Base-by-base conservation (phyloP, 2,888 invertebrate genomes). In the Chalcosyrphus nemorum region DNA sequence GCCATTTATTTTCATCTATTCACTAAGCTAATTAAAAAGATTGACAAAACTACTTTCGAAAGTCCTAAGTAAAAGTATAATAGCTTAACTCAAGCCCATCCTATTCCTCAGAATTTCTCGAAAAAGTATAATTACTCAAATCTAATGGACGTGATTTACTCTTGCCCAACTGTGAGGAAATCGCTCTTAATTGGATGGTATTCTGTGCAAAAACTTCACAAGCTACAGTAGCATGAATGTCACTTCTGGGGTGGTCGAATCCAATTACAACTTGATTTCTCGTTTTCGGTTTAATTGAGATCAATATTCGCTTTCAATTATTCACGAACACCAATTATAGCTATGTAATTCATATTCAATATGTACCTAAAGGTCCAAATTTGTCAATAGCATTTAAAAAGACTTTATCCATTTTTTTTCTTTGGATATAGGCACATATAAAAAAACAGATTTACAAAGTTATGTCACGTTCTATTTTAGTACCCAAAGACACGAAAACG, bases 251-350 rank as follows among this genome's bases (percentile, higher is more conserved):
- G 35, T 50, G 38, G 38, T 13, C 15, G 24, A 65, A 65, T 50
- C 65, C 35, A 65, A 65, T 65, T 65, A 65, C 65, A 52, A 52
- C 38, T 50, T 65, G 65, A 65, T 65, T 65, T 38, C 65, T 50
- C 65, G 50, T 52, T 65, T 50, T 52, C 52, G 38, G 19, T 3
- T 52, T 35, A 24, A 50, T 65, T n/a, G n/a, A 32, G 29, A 65
- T 50, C 47, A 50, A 65, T 65, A 50, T 50, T 65, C 63, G 32
- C 15, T 50, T 50, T 50, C 63, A 19, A 52, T 65, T 65, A 38
- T 65, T 38, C 35, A 35, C 35, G 50, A 21, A 65, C 35, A 38
- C 15, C 65, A 65, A 65, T 65, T 65, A 65, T 50, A 45, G 4
- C 32, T 32, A 45, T 32, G 27, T 63, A n/a, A n/a, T n/a, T n/a